Percentiles rank a stretch among this genome's conserved stretches.
Evolutionary conservation across 2,888 invertebrate genomes (phyloP).

Genomic region (Eupithecia tripunctaria): DNA sequence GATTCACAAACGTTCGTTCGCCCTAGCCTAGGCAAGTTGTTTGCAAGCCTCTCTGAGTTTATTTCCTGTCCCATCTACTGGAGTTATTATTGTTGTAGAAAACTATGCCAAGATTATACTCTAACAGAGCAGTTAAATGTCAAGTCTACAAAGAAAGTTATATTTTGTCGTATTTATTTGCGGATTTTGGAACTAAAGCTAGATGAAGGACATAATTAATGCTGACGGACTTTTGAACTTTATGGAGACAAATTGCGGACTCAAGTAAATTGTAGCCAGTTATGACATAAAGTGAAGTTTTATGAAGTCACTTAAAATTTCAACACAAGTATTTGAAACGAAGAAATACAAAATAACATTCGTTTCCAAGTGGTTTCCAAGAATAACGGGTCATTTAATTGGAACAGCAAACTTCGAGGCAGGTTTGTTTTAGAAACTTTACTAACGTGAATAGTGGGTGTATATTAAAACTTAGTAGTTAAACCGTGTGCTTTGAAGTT

Average conservation of each 20-base stretch:
- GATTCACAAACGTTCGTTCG: no score
- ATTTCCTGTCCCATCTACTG: not conserved
- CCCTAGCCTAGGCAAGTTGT: not conserved
- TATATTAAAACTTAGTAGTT: not conserved
- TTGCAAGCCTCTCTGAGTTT: not conserved
- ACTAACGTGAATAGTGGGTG: not conserved
- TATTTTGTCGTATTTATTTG: slow-evolving; percentile 25
- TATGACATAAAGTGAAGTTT: not conserved
- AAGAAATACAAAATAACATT: not conserved
- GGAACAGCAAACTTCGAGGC: not conserved
- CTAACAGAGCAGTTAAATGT: not conserved
- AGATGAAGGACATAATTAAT: slow-evolving; percentile 16
- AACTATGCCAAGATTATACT: not conserved
- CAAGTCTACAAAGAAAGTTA: not conserved
- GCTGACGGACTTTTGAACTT: slow-evolving; percentile 12
- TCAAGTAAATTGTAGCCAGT: slow-evolving; percentile 1
- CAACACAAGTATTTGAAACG: not conserved
- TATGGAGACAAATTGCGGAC: slow-evolving; percentile 22
- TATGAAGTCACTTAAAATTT: not conserved
- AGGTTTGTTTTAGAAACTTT: not conserved
- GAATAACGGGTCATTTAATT: not conserved
- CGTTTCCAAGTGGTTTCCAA: not conserved
- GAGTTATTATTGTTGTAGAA: not conserved
- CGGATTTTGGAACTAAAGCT: slow-evolving; percentile 22
- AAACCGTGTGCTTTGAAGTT: not conserved